Percentiles rank a stretch among this genome's conserved stretches.
These are phyloP conservation scores for Mylabris phalerata DNA, from an alignment of 1,140 invertebrate species.

Conservation along the genomic window DNA sequence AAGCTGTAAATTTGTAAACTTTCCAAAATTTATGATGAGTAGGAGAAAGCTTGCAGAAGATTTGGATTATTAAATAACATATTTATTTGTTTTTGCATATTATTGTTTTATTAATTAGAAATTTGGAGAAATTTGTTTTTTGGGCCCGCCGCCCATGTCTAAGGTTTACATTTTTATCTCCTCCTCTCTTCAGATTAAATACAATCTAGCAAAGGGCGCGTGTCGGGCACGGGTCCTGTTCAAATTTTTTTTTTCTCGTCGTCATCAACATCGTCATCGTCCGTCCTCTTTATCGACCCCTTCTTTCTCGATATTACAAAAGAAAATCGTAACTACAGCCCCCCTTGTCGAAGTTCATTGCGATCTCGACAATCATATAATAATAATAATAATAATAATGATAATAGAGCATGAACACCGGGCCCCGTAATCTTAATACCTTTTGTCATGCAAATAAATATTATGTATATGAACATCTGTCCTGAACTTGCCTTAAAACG, in stretches of 20 bases:
- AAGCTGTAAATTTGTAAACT: too few relatives aligned
- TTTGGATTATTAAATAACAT: too few relatives aligned
- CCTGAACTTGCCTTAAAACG: slow-evolving; percentile 23
- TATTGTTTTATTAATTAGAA: too few relatives aligned
- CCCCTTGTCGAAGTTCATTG: slow-evolving; percentile 25
- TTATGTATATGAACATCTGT: slow-evolving; percentile 32
- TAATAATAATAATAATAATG: slow-evolving; percentile 4
- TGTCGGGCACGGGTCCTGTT: slow-evolving; percentile 37
- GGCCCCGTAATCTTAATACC: slow-evolving; percentile 38
- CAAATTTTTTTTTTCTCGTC: slow-evolving; percentile 36
- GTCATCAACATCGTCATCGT: neutral
- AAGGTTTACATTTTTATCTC: slow-evolving; percentile 20
- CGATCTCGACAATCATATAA: slow-evolving; percentile 24
- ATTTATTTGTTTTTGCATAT: too few relatives aligned
- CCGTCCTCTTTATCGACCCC: too few relatives aligned
- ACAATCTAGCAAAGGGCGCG: slow-evolving; percentile 33
- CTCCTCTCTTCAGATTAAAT: slow-evolving; percentile 26
- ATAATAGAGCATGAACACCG: slow-evolving; percentile 21
- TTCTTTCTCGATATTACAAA: slow-evolving; percentile 24
- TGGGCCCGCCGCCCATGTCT: slow-evolving; percentile 12
- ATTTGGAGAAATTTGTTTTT: too few relatives aligned
- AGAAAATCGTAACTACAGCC: slow-evolving; percentile 26
- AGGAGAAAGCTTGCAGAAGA: too few relatives aligned
- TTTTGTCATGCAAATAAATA: slow-evolving; percentile 37
- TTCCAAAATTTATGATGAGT: too few relatives aligned